These are phyloP conservation scores for Hyperoplus immaculatus DNA, from an alignment of 2,797 vertebrate genomes.

Conservation along the genomic window DNA sequence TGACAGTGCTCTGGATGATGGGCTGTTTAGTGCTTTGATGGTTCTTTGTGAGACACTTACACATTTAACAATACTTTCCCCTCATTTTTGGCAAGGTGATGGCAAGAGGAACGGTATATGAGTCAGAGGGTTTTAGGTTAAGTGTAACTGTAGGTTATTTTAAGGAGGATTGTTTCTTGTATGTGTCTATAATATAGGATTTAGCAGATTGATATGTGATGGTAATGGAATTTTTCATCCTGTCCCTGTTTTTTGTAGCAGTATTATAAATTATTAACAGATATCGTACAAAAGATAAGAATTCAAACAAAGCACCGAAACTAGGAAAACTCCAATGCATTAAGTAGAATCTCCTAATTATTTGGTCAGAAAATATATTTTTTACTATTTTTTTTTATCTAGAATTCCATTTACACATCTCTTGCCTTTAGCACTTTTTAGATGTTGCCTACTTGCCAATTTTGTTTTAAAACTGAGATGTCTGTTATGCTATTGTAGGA, in stretches of 20 bases:
- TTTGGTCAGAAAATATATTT: slow-evolving; percentile 3
- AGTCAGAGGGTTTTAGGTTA: slow-evolving; percentile 18
- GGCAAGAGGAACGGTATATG: slow-evolving; percentile 1
- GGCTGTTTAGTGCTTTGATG: slow-evolving; percentile 15
- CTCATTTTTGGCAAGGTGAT: slow-evolving; percentile 18
- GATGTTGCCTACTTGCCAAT: neutral
- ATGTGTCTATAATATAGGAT: slow-evolving; percentile 15
- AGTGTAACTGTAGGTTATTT: slow-evolving; percentile 41
- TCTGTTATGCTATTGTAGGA: slow-evolving; percentile 11
- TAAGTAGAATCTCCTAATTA: slow-evolving; percentile 16
- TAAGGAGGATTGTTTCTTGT: slow-evolving; percentile 27
- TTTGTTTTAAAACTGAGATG: slow-evolving; percentile 26
- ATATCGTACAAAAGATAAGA: slow-evolving; percentile 14
- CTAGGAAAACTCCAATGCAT: slow-evolving; percentile 12
- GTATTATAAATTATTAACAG: slow-evolving; percentile 37
- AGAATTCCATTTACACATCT: slow-evolving; percentile 15
- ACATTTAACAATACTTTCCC: slow-evolving; percentile 1
- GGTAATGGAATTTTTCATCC: slow-evolving; percentile 38
- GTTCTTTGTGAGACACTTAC: slow-evolving; percentile 31
- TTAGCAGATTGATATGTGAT: slow-evolving; percentile 54
- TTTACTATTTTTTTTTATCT: slow-evolving; percentile 10
- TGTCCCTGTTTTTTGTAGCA: slow-evolving; percentile 50
- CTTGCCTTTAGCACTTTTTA: slow-evolving; percentile 31
- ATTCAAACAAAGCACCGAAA: slow-evolving; percentile 46
- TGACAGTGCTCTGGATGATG: slow-evolving; percentile 19